Evolutionary conservation across 2,797 vertebrate genomes (phyloP), one percentile per base, ranked within the genome.

Genomic region (Halcyon badia): DNA sequence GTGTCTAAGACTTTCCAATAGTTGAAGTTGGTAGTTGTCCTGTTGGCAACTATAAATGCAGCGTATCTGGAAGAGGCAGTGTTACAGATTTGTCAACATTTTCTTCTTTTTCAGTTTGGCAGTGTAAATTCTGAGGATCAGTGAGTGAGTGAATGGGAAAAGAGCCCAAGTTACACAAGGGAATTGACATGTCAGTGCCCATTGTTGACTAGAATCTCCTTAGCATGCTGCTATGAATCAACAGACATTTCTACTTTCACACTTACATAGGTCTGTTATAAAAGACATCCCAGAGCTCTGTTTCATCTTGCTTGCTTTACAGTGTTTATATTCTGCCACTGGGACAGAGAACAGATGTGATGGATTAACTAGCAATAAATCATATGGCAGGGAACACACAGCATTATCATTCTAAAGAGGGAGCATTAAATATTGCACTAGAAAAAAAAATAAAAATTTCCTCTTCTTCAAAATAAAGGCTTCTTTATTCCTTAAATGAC

Each of bases 311-410:
- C 95, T 94, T 93, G 90, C 86, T 93, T 95, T 97, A 93, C 91
- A 97, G 81, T 87, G 90, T 96, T 96, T 96, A 96, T 96, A 91
- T 94, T 84, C 93, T 94, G 85, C 94, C 96, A 97, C 77, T 96
- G 94, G 95, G 91, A 97, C 86, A 92, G 93, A 93, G 91, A 96
- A 96, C 90, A 97, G 95, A 94, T 97, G 95, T 91, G 95, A 97
- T 95, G 85, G 97, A 97, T 97, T 96, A 97, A 94, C 94, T 92
- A 94, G 84, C 69, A 96, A 96, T 96, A 94, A 95, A 96, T 97
- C 96, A 97, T 85, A 93, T 48, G 61, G 70, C 85, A 94, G 85
- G 68, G 76, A 96, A 91, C 90, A 85, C 66, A 85, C 35, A 76
- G 48, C 71, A 81, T 85, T 93, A 91, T 94, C 90, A 96, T 93